A percentile compares a stretch with the other conserved stretches of the same genome.
Conservation (phyloP, 2,888 invertebrate genomes). For the Cephus runcator region DNA sequence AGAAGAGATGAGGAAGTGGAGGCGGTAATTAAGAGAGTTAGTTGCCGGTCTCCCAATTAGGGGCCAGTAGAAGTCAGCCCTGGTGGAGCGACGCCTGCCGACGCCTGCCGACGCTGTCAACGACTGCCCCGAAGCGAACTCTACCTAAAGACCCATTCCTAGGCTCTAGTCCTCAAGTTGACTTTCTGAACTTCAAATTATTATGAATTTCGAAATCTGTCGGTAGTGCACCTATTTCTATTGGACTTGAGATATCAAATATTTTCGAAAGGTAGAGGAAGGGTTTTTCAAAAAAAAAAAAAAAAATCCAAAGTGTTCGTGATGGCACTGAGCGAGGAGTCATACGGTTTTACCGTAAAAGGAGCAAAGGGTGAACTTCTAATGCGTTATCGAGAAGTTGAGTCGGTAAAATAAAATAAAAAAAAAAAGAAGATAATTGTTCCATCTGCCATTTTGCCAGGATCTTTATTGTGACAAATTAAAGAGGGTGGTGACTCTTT, state of each 20-base stretch:
- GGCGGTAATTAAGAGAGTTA: constrained; percentile 70
- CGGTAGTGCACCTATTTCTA: background rate
- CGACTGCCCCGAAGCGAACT: constrained; percentile 50
- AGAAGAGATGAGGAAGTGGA: constrained; percentile 51
- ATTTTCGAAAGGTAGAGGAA: background rate
- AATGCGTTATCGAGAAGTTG: background rate
- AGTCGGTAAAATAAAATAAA: background rate
- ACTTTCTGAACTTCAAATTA: constrained; percentile 6
- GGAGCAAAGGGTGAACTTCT: background rate
- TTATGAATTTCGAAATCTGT: background rate
- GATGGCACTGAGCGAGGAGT: too few species aligned
- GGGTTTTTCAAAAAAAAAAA: too few species aligned
- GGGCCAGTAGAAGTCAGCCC: constrained; percentile 55
- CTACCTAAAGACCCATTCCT: constrained; percentile 50
- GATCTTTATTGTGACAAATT: constrained; percentile 46
- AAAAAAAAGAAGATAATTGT: background rate
- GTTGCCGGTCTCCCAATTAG: constrained; percentile 65
- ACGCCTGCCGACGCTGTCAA: constrained; percentile 37
- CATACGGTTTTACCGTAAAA: too few species aligned
- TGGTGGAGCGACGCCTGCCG: constrained; percentile 30
- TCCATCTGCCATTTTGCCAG: background rate
- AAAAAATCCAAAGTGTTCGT: too few species aligned
- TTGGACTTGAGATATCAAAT: background rate
- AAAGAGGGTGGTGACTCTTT: constrained; percentile 23
- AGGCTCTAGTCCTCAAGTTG: constrained; percentile 28